Evolutionary conservation across 2,888 invertebrate genomes (phyloP).

Genomic region (Drymonia ruficornis): DNA sequence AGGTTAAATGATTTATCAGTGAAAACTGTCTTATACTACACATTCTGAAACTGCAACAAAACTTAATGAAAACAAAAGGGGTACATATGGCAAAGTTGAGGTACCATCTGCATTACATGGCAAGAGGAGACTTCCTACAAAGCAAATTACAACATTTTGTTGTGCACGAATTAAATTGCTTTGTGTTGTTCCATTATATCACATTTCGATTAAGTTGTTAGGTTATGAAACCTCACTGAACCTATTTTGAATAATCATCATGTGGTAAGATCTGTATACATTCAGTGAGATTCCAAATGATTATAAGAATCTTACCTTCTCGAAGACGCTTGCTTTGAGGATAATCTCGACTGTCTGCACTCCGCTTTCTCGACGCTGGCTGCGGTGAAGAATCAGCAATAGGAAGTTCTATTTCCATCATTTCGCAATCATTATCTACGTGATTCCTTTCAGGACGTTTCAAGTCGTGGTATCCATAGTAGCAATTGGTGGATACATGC

Average conservation of each 20-base stretch:
- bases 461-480: constrained; percentile 78
- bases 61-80: constrained; percentile 27
- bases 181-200: constrained; percentile 16
- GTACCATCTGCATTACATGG: constrained; percentile 31
- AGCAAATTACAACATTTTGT: constrained; percentile 34
- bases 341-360: constrained; percentile 65
- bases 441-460: constrained; percentile 50
- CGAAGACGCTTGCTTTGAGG: constrained; percentile 71
- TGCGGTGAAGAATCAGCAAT: constrained; percentile 39
- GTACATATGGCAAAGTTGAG: constrained; percentile 11
- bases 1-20: too few relatives aligned
- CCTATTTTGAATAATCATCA: constrained; percentile 8
- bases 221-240: constrained; percentile 57
- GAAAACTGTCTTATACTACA: constrained; percentile 8
- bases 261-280: constrained; percentile 5
- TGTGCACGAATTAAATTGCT: constrained; percentile 27
- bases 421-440: constrained; percentile 70
- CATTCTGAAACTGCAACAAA: constrained; percentile 74
- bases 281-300: constrained; percentile 59
- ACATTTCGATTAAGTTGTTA: constrained; percentile 11
- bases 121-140: constrained; percentile 56
- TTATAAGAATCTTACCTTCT: constrained; percentile 67
- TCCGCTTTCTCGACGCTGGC: constrained; percentile 66
- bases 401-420: constrained; percentile 58
- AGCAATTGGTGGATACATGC: constrained; percentile 80